Evolutionary conservation across 1,140 invertebrate genomes (phyloP).

Genomic region (Drosophila saltans): DNA sequence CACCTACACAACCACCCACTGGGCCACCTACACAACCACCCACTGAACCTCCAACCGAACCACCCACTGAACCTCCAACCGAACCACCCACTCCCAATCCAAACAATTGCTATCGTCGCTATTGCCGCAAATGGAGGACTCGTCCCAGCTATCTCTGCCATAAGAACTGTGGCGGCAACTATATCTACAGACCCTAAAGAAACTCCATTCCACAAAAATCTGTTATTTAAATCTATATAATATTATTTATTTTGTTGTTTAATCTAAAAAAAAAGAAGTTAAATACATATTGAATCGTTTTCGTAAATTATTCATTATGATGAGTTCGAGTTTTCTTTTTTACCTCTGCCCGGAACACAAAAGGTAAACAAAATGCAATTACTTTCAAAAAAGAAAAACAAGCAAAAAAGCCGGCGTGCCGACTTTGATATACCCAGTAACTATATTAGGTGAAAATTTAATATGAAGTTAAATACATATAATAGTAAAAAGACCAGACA

Average conservation of each 20-base stretch:
- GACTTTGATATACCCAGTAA: not conserved
- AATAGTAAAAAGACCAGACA: no score
- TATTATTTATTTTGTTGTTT: constrained; percentile 70
- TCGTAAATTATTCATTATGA: not conserved
- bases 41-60: constrained; percentile 25
- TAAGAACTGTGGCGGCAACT: constrained; percentile 61
- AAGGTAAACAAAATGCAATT: constrained; percentile 54
- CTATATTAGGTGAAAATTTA: no score
- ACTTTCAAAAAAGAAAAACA: constrained; percentile 49
- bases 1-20: not conserved
- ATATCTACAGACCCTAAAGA: constrained; percentile 55
- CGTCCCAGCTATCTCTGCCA: constrained; percentile 68
- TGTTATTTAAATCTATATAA: constrained; percentile 44
- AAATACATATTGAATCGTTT: constrained; percentile 22
- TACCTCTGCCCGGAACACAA: not conserved
- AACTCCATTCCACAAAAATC: not conserved
- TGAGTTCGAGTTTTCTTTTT: not conserved
- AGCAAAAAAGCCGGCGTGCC: not conserved
- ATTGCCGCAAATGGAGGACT: constrained; percentile 65
- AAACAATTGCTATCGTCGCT: constrained; percentile 63
- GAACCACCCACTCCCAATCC: constrained; percentile 56
- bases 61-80: constrained; percentile 39
- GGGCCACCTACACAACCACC: constrained; percentile 29
- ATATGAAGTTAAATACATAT: no score
- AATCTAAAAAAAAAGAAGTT: constrained; percentile 41